phyloP scores from a whole-genome alignment of 2,113 vertebrate genomes.

The Megaleporinus macrocephalus region DNA sequence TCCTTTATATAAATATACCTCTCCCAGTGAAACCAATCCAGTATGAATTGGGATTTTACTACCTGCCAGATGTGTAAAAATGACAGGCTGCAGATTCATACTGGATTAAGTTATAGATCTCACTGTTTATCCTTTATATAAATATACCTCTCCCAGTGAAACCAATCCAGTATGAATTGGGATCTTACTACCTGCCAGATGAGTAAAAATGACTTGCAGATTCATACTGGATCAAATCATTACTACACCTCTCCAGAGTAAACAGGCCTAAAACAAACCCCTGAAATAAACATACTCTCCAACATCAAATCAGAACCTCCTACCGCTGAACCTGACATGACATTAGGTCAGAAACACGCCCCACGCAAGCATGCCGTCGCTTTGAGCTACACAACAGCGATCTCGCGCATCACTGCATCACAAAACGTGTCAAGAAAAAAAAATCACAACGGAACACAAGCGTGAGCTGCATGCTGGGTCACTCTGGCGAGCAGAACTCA shows the following conservation, averaged over 20 bases:
- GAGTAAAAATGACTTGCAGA: too few relatives aligned
- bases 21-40: too few relatives aligned
- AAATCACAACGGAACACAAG: neutral
- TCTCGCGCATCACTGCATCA: neutral
- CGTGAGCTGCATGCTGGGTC: neutral
- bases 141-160: too few relatives aligned
- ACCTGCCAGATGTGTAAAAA: too few relatives aligned
- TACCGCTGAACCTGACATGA: neutral
- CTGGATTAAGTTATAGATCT: too few relatives aligned
- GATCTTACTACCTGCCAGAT: too few relatives aligned
- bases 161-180: too few relatives aligned
- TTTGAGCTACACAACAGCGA: neutral
- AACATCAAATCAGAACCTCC: neutral
- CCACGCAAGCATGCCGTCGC: neutral
- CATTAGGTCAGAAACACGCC: neutral
- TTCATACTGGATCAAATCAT: too few relatives aligned
- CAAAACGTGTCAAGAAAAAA: neutral
- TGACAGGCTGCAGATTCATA: too few relatives aligned
- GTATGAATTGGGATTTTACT: too few relatives aligned
- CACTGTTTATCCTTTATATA: neutral
- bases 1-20: too few relatives aligned
- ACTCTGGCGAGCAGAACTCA: neutral
- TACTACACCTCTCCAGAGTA: too few relatives aligned
- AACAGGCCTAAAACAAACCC: neutral
- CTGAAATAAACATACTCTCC: neutral